These are phyloP conservation scores for Heteropelma amictum DNA, from an alignment of 2,888 invertebrate species.

Conservation along the genomic window DNA sequence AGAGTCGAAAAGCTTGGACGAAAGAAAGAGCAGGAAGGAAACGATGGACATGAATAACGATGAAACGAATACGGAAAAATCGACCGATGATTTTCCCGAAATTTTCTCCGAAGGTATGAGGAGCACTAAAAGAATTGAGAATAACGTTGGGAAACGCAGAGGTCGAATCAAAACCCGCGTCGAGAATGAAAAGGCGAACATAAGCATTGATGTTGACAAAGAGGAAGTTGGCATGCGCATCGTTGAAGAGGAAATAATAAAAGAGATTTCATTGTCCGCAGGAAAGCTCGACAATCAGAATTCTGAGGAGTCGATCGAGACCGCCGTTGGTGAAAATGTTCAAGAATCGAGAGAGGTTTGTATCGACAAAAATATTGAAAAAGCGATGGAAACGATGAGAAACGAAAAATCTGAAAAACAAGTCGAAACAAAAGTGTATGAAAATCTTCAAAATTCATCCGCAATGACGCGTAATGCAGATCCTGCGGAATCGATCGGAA, in stretches of 20 bases:
- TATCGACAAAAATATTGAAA: background rate
- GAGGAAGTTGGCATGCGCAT: too few relatives aligned
- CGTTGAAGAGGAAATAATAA: background rate
- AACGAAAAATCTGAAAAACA: too few relatives aligned
- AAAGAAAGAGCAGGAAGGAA: constrained; percentile 19
- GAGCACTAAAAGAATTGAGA: constrained; percentile 29
- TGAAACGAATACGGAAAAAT: background rate
- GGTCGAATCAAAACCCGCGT: constrained; percentile 39
- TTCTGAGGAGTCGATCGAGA: constrained; percentile 20
- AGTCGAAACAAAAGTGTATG: too few relatives aligned
- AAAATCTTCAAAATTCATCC: too few relatives aligned
- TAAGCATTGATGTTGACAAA: constrained; percentile 5
- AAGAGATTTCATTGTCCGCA: background rate
- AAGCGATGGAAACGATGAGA: background rate
- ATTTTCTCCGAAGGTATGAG: background rate
- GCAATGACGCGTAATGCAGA: too few relatives aligned
- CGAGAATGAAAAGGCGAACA: constrained; percentile 34
- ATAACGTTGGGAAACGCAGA: constrained; percentile 36
- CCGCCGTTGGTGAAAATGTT: constrained; percentile 12
- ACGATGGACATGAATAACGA: constrained; percentile 11
- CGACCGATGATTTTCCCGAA: background rate
- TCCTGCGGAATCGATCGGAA: too few relatives aligned
- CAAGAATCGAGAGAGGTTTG: constrained; percentile 2
- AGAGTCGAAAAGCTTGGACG: background rate
- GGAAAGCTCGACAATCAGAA: background rate